These are phyloP conservation scores for Oryzias sinensis DNA, from an alignment of 2,797 vertebrate genomes.

Conservation along the genomic window DNA sequence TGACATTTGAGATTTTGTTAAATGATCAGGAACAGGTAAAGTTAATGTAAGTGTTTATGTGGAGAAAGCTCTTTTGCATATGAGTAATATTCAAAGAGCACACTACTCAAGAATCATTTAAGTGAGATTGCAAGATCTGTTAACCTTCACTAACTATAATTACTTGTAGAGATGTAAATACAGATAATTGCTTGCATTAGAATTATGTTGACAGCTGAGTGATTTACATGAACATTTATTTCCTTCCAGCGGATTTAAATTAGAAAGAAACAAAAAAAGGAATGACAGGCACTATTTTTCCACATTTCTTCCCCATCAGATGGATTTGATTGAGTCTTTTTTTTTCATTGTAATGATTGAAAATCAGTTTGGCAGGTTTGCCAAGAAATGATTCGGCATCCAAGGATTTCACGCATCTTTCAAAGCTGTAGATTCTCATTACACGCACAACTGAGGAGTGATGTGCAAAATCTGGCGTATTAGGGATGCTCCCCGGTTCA, in stretches of 20 bases:
- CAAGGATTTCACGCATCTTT: conserved; percentile 55
- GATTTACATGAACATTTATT: conserved; percentile 25
- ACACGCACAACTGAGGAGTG: conserved; percentile 58
- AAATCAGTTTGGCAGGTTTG: conserved; percentile 29
- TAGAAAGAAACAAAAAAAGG: background rate
- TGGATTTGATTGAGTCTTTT: conserved; percentile 17
- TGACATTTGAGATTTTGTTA: no score
- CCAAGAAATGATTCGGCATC: conserved; percentile 43
- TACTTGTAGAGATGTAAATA: conserved; percentile 19
- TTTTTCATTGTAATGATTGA: background rate
- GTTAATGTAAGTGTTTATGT: no score
- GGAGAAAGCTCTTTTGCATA: no score
- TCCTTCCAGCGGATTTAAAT: conserved; percentile 27
- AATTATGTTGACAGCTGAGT: conserved; percentile 32
- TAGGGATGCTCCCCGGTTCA: conserved; percentile 63
- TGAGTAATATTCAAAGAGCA: no score
- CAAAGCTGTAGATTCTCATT: conserved; percentile 63
- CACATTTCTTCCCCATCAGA: conserved; percentile 4
- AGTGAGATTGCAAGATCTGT: conserved; percentile 22
- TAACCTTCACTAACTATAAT: conserved; percentile 54
- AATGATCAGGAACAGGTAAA: no score
- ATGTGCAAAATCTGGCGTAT: conserved; percentile 67
- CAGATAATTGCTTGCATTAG: conserved; percentile 48
- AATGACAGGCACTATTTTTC: no score
- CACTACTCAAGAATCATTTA: no score